These are phyloP conservation scores for Ormyrus nitidulus DNA, from an alignment of 2,888 invertebrate genomes.

Conservation along the genomic window DNA sequence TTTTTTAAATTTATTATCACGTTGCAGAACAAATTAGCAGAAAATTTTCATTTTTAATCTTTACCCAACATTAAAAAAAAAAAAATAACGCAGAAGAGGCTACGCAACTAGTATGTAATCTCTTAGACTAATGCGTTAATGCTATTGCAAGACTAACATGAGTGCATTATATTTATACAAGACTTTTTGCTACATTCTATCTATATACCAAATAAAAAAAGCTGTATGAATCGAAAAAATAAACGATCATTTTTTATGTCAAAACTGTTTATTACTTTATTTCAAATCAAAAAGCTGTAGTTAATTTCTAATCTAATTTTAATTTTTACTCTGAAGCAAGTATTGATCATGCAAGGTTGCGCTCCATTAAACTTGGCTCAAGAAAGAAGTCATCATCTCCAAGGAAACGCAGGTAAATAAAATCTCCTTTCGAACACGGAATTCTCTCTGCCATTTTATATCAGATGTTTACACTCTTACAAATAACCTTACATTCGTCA, in stretches of 20 bases:
- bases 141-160: constrained; percentile 44
- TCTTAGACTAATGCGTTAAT: constrained; percentile 32
- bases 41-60: no score
- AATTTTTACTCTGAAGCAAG: neutral
- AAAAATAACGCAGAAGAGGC: constrained; percentile 6
- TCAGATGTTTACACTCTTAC: no score
- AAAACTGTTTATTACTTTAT: neutral
- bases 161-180: constrained; percentile 65
- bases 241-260: constrained; percentile 38
- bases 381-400: constrained; percentile 52
- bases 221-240: constrained; percentile 49
- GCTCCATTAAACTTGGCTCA: neutral
- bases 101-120: constrained; percentile 27
- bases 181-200: constrained; percentile 66
- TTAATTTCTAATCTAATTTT: no score
- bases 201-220: constrained; percentile 52
- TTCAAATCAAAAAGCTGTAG: no score
- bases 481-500: no score
- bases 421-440: constrained; percentile 31
- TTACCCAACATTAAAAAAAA: neutral
- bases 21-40: no score
- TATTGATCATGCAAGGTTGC: constrained; percentile 27
- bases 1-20: neutral
- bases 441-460: constrained; percentile 8
- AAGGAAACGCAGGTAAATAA: constrained; percentile 62